Evolutionary conservation across 1,140 invertebrate genomes (phyloP), one percentile per base, ranked within the genome.

Genomic region (Hylaeus volcanicus): DNA sequence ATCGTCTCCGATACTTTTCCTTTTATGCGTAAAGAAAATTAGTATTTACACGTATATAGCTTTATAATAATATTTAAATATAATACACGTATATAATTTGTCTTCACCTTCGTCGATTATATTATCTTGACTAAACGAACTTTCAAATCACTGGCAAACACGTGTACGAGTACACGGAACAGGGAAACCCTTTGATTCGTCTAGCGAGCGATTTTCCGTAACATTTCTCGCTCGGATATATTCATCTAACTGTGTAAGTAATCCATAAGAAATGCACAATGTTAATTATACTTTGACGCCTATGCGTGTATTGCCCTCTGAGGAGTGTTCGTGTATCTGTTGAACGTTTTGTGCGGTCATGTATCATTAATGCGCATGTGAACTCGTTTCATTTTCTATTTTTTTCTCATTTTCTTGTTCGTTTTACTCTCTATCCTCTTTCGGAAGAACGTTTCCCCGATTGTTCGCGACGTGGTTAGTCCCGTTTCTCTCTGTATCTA

Each of bases 91-190:
- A 51, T 86, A 45, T 69, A 26, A 26, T 26, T 26, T 72, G 55
- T 83, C 26, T 64, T 76, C 45, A 45, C 69, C 55, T 41, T 77
- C 14, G 12, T 74, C 55, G 14, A 53, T 51, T 12, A 9, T 45
- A 45, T 37, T 48, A 14, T 53, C 5, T 15, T 15, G 64, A 77
- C 43, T 88, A 73, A 87, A 88, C 84, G 74, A 90, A 89, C 86
- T 88, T 91, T 93, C 91, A 93, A 92, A 93, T 93, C 92, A 91
- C 91, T 92, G 92, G 91, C 90, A 92, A 89, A 91, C 91, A 87
- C 85, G 79, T 89, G 84, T 82, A 86, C 88, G 88, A 85, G 86
- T 87, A 85, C 86, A 88, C 85, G 87, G 89, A 89, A 88, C 88
- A 89, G 87, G 88, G 87, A 82, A 88, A 90, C 81, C 82, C 77